A percentile compares a stretch with the other conserved stretches of the same genome.
Conservation (phyloP, 64 coral and sea anemone genomes). For the Pocillopora verrucosa region DNA sequence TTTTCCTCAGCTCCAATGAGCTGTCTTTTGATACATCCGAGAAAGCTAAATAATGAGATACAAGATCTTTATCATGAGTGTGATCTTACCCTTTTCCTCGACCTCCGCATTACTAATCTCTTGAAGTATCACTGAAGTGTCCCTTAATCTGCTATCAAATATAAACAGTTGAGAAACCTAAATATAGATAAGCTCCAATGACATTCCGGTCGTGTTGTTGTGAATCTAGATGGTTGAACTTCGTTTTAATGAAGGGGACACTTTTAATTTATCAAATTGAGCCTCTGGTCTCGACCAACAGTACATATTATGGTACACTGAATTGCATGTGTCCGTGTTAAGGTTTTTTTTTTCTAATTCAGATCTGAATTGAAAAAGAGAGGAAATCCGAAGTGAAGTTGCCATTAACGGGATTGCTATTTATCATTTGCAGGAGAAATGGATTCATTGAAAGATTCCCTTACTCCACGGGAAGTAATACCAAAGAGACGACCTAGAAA, state of each 20-base stretch:
- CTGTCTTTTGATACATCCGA: neutral
- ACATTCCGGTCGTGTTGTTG: neutral
- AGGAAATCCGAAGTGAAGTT: too few species aligned
- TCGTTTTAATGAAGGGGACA: conserved; percentile 1
- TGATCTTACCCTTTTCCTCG: conserved; percentile 6
- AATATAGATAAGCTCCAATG: conserved; percentile 4
- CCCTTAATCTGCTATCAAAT: neutral
- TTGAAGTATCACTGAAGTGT: neutral
- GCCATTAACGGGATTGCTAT: too few species aligned
- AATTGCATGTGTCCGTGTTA: too few species aligned
- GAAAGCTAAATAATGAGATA: conserved; percentile 8
- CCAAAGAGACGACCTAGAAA: too few species aligned
- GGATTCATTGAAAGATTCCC: too few species aligned
- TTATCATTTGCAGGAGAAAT: too few species aligned
- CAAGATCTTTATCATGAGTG: conserved; percentile 8
- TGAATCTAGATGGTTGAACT: neutral
- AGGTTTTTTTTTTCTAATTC: too few species aligned
- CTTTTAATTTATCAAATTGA: neutral
- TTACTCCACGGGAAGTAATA: too few species aligned
- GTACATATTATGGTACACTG: neutral
- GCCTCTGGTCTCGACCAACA: neutral
- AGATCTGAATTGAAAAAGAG: too few species aligned
- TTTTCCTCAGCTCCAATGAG: conserved; percentile 1
- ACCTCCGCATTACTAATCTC: conserved; percentile 22
- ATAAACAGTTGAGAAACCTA: neutral